Evolutionary conservation across 2,888 invertebrate genomes (phyloP), one percentile per base, ranked within the genome.

Genomic region (Hermaeophaga mercurialis): DNA sequence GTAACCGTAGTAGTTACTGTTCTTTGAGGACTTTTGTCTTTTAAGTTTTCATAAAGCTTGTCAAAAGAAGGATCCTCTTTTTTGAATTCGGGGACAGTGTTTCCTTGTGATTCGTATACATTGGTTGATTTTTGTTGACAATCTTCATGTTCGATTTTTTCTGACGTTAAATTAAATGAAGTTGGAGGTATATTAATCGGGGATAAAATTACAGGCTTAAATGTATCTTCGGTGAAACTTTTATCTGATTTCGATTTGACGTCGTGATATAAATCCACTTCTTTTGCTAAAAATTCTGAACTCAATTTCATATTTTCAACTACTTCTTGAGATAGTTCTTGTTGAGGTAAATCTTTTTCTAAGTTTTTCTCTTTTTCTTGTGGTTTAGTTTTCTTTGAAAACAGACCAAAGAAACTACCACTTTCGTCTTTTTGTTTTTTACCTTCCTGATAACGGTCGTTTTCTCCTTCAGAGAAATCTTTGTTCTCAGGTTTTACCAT

Each of bases 371-470:
- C 55, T 54, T 57, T 59, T 55, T 63, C 65, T 58, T 57, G 59
- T 57, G 65, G 68, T 67, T 67, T 68, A 54, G 64, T 66, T 64
- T 69, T 70, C 66, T 70, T 71, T 56, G 66, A 62, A 62, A 68
- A 66, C 56, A 67, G 60, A 48, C 68, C 66, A 57, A 72, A 69
- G 62, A 69, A 66, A 54, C 68, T 70, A 62, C 67, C 64, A 61
- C 52, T 53, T 36, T 59, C 58, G 31, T 55, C 54, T 54, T 50
- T 58, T 6, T 33, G 3, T 44, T 58, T 54, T 39, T 59, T 54
- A 6, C 62, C 66, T 45, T 69, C 70, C 47, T 71, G 69, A 63
- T 66, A 70, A 43, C 66, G 62, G 62, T 67, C 66, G 54, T 66
- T 58, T 71, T 73, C 73, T 61, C 59, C 63, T 52, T 65, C 58